These are phyloP conservation scores for Diplazon laetatorius DNA, from an alignment of 2,888 invertebrate genomes.

Conservation along the genomic window DNA sequence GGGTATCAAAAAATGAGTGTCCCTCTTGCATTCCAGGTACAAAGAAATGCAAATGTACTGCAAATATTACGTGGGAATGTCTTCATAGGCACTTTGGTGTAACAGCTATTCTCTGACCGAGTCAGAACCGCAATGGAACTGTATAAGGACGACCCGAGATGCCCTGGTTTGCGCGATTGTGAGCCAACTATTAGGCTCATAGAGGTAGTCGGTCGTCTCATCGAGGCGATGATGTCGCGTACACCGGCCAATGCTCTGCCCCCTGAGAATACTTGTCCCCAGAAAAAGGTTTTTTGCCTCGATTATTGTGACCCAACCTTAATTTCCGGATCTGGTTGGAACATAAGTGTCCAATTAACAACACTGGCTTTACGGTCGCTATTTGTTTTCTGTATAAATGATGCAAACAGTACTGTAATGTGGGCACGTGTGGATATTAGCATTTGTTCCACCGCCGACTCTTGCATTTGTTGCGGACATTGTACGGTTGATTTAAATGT, in stretches of 20 bases:
- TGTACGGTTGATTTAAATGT: too few species aligned
- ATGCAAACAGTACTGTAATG: too few species aligned
- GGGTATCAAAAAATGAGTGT: slow-evolving; percentile 37
- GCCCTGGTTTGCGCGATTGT: neutral
- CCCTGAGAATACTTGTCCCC: neutral
- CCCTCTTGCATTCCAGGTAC: slow-evolving; percentile 56
- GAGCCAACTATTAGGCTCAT: neutral
- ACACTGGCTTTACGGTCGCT: too few species aligned
- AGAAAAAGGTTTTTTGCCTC: neutral
- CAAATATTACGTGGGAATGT: neutral
- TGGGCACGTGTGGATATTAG: too few species aligned
- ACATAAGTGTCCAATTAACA: too few species aligned
- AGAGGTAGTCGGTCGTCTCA: neutral
- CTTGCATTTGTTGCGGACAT: too few species aligned
- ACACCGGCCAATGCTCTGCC: neutral
- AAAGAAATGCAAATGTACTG: too few species aligned
- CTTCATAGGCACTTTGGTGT: neutral
- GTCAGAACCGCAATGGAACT: neutral
- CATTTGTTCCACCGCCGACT: too few species aligned
- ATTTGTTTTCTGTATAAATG: too few species aligned
- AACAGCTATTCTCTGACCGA: too few species aligned
- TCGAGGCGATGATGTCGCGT: slow-evolving; percentile 15
- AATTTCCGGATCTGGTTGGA: too few species aligned
- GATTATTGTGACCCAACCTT: neutral
- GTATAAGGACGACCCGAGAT: neutral